Base-by-base conservation (phyloP, 2,888 invertebrate genomes). In the Melitaea athalia region DNA sequence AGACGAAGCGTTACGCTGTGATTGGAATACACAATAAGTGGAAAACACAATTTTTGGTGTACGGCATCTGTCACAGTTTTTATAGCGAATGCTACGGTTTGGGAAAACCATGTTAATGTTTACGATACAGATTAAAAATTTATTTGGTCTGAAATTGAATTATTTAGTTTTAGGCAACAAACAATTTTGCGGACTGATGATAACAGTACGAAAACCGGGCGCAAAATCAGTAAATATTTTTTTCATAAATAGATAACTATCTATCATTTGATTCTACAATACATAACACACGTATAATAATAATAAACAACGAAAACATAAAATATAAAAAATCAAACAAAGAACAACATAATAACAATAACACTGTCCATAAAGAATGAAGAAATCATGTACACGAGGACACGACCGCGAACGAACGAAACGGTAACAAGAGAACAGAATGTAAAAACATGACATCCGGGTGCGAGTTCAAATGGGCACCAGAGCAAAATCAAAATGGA, bases 381-480 rank as follows among this genome's bases (percentile, higher is more conserved):
- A 72, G 74, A 87, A 85, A 85, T 87, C 87, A 85, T 81, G 78
- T 79, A 77, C 76, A 63, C 66, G 79, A 83, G 81, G 79, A 75
- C 79, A 74, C 79, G 76, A 78, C 67, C 64, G 68, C 60, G 79
- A 85, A 85, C 38, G 5, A 38, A 38, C 38, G 8, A 8, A 38
- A 38, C 80, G 38, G 82, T 79, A 84, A 83, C 84, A 81, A 86
- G 83, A 85, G 84, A 82, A 80, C 85, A 76, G 85, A 87, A 87
- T 85, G 84, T 84, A 85, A 86, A 87, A 85, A 88, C 86, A 88
- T 86, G 89, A 89, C 89, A 90, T 91, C 90, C 89, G 89, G 90
- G 88, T 88, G 89, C 85, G 82, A 86, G 88, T 86, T 89, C 87
- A 89, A 82, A 81, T 83, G 83, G 83, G 82, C 86, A 86, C 87